These are phyloP conservation scores for Drosophila arawakana DNA, from an alignment of 1,140 invertebrate species.

Conservation along the genomic window DNA sequence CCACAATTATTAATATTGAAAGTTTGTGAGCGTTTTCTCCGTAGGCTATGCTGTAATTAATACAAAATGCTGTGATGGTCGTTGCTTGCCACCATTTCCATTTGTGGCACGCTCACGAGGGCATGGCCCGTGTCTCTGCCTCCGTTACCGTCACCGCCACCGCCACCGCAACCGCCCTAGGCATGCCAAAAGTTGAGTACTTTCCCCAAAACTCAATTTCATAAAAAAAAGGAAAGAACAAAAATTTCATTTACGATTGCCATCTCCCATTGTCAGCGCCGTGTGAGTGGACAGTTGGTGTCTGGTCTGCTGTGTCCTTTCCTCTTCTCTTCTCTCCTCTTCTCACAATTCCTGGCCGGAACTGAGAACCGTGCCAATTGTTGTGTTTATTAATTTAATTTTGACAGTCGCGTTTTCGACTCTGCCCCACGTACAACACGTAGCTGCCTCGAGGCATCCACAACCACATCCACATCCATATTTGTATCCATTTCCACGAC, in stretches of 20 bases:
- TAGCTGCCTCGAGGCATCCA: conserved; percentile 54
- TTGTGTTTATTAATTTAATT: conserved; percentile 83
- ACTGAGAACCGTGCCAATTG: conserved; percentile 61
- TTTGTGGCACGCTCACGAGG: conserved; percentile 9
- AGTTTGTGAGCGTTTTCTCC: conserved; percentile 64
- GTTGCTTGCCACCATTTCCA: conserved; percentile 13
- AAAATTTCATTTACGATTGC: conserved; percentile 80
- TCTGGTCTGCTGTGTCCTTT: conserved; percentile 8
- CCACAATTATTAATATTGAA: conserved; percentile 71
- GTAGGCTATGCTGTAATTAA: conserved; percentile 76
- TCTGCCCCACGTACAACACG: conserved; percentile 49
- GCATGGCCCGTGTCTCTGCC: neutral
- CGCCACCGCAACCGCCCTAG: conserved; percentile 35
- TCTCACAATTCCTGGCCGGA: conserved; percentile 5
- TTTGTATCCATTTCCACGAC: no score
- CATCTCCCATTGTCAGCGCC: conserved; percentile 48
- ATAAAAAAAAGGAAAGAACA: conserved; percentile 71
- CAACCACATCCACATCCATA: neutral
- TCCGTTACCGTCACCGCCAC: neutral
- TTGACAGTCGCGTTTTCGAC: conserved; percentile 69
- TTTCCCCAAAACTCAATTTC: conserved; percentile 78
- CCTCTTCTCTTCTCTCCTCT: neutral
- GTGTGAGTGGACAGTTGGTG: conserved; percentile 75
- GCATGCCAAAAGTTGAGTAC: conserved; percentile 77
- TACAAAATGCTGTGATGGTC: conserved; percentile 65